phyloP scores from a whole-genome alignment of 1,140 invertebrate genomes.

The Zaprionus ghesquierei region DNA sequence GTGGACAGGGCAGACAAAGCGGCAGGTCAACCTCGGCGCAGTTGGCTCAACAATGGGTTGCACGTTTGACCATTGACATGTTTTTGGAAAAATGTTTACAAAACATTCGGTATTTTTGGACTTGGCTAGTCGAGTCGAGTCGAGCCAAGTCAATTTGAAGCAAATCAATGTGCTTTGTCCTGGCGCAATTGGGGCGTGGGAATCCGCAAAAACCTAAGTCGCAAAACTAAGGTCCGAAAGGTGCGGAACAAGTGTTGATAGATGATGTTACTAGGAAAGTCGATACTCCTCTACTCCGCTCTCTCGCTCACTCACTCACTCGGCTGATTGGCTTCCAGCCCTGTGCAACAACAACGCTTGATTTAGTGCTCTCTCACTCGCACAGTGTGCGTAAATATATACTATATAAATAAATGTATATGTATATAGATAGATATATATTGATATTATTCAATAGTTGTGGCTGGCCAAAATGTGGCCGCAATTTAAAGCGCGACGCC shows the following conservation, averaged over 20 bases:
- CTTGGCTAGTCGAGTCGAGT: neutral
- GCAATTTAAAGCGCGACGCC: slow-evolving; percentile 34
- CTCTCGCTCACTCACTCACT: neutral
- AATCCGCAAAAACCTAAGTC: slow-evolving; percentile 12
- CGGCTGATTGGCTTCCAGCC: neutral
- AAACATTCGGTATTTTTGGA: slow-evolving; percentile 57
- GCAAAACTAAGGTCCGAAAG: neutral
- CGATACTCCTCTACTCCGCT: too few relatives aligned
- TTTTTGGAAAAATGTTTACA: slow-evolving; percentile 76
- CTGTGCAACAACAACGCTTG: too few relatives aligned
- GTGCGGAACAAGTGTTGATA: neutral
- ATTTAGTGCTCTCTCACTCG: neutral
- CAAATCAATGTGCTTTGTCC: slow-evolving; percentile 60
- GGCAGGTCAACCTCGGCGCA: slow-evolving; percentile 23
- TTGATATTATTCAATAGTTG: slow-evolving; percentile 48
- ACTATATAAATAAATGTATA: neutral
- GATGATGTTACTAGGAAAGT: neutral
- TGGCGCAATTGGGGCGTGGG: slow-evolving; percentile 48
- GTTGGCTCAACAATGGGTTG: slow-evolving; percentile 36
- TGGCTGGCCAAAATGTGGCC: slow-evolving; percentile 56
- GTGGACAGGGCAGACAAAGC: slow-evolving; percentile 32
- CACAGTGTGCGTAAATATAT: neutral
- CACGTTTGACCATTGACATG: slow-evolving; percentile 44
- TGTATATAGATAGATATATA: neutral
- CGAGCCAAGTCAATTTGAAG: slow-evolving; percentile 55